phyloP scores from a whole-genome alignment of 2,888 invertebrate species.

The Macrosoma leucophasiata region DNA sequence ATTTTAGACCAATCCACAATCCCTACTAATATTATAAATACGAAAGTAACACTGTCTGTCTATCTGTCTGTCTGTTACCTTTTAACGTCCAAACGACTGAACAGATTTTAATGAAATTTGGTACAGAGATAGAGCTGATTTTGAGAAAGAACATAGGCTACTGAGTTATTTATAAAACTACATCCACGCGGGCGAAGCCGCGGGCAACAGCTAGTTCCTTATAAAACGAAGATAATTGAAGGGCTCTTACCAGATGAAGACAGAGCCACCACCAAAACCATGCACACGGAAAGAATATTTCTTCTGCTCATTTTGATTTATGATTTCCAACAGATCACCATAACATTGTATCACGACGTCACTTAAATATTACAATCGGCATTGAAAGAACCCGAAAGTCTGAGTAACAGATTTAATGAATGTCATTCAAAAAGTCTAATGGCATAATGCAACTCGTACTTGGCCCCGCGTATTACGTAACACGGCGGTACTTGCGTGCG shows the following conservation, averaged over 20 bases:
- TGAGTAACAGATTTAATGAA: constrained; percentile 30
- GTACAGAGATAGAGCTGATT: no score
- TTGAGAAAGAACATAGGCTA: no score
- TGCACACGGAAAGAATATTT: constrained; percentile 38
- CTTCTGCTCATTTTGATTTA: constrained; percentile 47
- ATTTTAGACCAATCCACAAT: no score
- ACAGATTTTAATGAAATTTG: no score
- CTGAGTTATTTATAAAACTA: no score
- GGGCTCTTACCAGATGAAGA: constrained; percentile 47
- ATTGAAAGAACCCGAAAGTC: constrained; percentile 52
- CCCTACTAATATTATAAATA: no score
- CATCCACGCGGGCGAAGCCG: no score
- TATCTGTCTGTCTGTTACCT: no score
- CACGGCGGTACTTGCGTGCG: constrained; percentile 47
- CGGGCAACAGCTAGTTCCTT: no score
- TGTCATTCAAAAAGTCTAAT: constrained; percentile 21
- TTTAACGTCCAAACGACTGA: no score
- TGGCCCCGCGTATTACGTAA: constrained; percentile 37
- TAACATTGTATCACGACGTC: constrained; percentile 47
- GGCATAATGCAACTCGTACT: constrained; percentile 15
- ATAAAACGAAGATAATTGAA: no score
- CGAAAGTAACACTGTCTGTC: no score
- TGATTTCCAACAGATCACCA: constrained; percentile 42
- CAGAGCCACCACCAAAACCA: constrained; percentile 42
- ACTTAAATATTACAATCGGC: constrained; percentile 45